Base-by-base conservation (phyloP, 2,888 invertebrate species). In the Halictus quadricinctus region DNA sequence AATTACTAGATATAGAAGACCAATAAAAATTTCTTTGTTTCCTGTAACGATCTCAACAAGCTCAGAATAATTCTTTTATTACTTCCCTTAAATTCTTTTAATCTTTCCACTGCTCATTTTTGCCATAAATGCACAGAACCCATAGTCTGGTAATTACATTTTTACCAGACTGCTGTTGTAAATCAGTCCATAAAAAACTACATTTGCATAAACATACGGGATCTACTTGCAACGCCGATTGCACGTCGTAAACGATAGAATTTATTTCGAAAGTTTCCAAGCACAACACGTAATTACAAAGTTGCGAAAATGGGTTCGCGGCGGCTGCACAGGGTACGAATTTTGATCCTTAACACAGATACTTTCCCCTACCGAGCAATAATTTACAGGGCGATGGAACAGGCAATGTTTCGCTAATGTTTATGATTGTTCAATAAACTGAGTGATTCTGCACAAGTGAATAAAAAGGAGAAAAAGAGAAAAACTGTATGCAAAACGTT, bases 191-290 rank as follows among this genome's bases (percentile, higher is more conserved):
- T 64, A 64, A 64, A 64, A 64, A 29, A 18, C 64, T 29, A 18
- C 29, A 64, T 64, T 70, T 64, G 64, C 29, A 64, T 64, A 64
- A 64, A 64, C 64, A 18, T 64, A 64, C 29, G 15, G 29, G 15
- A 29, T 29, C 64, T 29, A 64, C 64, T 64, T 64, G 29, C 29
- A 64, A 64, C 64, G 64, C 64, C 64, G 64, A 64, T 64, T 64
- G 64, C 64, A 18, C 25, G 64, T 29, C 64, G 64, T 15, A 29
- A 64, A 29, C 29, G 64, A 64, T 64, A 64, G 29, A 64, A 64
- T 64, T 64, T 64, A 64, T 64, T 29, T 64, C 18, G 29, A 64
- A 64, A 64, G 64, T 64, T 64, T 29, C 64, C 64, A 7, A 8
- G 64, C 64, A 64, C 29, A 64, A 64, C 64, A 29, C 29, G 29